Conservation (phyloP, 2,113 vertebrate species). For the Lophura nycthemera region DNA sequence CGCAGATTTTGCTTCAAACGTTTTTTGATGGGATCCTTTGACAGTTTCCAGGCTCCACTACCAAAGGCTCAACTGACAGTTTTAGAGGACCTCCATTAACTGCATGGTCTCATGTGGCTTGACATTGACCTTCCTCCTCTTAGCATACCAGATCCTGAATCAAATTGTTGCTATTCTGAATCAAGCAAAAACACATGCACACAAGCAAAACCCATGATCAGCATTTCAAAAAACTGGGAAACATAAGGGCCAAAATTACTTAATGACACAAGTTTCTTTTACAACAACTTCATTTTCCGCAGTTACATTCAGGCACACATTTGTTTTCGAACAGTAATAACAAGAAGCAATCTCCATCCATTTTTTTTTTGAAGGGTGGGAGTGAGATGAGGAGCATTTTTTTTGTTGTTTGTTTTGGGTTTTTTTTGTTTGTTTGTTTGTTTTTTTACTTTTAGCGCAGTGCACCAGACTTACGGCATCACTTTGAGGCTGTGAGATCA, state of each 20-base stretch:
- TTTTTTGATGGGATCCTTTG: neutral
- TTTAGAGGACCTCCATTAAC: neutral
- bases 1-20: neutral
- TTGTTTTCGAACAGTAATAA: neutral
- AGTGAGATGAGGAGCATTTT: too few relatives aligned
- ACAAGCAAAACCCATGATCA: neutral
- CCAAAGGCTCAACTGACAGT: neutral
- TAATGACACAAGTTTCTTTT: neutral
- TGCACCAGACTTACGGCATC: conserved; percentile 82
- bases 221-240: neutral
- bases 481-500: conserved; percentile 90
- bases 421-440: neutral
- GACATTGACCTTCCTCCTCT: conserved; percentile 1
- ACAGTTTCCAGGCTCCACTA: neutral
- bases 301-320: neutral
- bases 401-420: too few relatives aligned
- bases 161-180: neutral
- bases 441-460: neutral
- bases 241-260: neutral
- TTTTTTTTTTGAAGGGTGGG: neutral
- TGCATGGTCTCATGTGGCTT: neutral
- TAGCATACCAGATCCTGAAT: neutral
- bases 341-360: neutral
- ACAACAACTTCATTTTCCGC: neutral
- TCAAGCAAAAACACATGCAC: neutral